These are phyloP conservation scores for Drosophila anomalata DNA, from an alignment of 2,888 invertebrate species.

Conservation along the genomic window DNA sequence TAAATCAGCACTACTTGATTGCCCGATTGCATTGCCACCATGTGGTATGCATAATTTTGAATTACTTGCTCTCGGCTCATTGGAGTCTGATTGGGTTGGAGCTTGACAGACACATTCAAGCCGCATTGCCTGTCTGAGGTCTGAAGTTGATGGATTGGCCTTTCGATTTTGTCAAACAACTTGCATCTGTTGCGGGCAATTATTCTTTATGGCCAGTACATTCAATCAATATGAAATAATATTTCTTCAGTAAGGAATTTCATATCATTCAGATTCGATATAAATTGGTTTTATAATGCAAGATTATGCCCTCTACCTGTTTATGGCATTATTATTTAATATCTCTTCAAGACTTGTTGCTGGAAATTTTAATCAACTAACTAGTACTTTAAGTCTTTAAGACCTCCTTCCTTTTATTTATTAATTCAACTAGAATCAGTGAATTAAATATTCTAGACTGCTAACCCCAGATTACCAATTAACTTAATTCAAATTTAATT, in stretches of 20 bases:
- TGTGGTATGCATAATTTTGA: conserved; percentile 32
- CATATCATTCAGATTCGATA: background rate
- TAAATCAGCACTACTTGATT: background rate
- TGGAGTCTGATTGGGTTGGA: conserved; percentile 13
- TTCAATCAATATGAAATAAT: conserved; percentile 17
- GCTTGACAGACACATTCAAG: conserved; percentile 19
- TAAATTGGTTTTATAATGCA: too few species aligned
- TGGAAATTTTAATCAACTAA: too few species aligned
- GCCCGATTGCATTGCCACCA: conserved; percentile 29
- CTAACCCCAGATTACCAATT: background rate
- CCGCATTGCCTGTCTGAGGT: conserved; percentile 42
- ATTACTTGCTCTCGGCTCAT: background rate
- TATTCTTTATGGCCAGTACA: conserved; percentile 8
- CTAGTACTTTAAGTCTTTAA: too few species aligned
- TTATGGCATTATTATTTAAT: too few species aligned
- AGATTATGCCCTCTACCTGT: too few species aligned
- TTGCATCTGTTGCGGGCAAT: conserved; percentile 13
- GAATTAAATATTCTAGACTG: background rate
- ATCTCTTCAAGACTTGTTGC: too few species aligned
- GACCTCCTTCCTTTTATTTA: background rate
- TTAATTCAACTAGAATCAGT: background rate
- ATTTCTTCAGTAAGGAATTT: background rate
- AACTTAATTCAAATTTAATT: conserved; percentile 2
- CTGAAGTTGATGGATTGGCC: conserved; percentile 64
- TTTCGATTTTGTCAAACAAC: conserved; percentile 30